phyloP scores from a whole-genome alignment of 2,888 invertebrate genomes.

The Leptopilina myrica region DNA sequence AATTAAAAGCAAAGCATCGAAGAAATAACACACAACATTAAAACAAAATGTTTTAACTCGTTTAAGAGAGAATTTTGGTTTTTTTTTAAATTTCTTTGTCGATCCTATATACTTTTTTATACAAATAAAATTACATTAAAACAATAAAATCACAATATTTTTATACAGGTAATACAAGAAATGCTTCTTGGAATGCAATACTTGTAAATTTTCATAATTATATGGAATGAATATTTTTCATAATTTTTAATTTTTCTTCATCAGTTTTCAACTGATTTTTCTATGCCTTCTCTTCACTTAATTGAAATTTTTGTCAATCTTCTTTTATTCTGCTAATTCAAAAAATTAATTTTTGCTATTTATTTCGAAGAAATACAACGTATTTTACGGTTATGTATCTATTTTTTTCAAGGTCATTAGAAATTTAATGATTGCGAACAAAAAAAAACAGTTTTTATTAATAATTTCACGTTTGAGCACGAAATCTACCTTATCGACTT shows the following conservation, averaged over 20 bases:
- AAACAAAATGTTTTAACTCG: background rate
- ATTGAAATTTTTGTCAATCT: too few relatives aligned
- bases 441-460: too few relatives aligned
- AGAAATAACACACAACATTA: too few relatives aligned
- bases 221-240: conserved; percentile 56
- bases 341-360: too few relatives aligned
- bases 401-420: too few relatives aligned
- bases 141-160: conserved; percentile 36
- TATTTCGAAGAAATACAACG: too few relatives aligned
- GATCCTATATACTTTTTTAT: background rate
- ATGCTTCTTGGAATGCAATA: conserved; percentile 58
- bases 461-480: too few relatives aligned
- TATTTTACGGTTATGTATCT: too few relatives aligned
- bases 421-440: too few relatives aligned
- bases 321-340: too few relatives aligned
- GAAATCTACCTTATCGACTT: too few relatives aligned
- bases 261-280: background rate
- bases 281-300: background rate
- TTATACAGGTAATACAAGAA: conserved; percentile 24
- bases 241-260: background rate
- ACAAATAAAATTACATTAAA: conserved; percentile 15
- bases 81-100: conserved; percentile 12
- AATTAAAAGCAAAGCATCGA: background rate
- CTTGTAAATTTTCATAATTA: conserved; percentile 44
- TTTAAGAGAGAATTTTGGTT: background rate